phyloP scores from a whole-genome alignment of 2,888 invertebrate genomes.

The Synanthedon myopaeformis region DNA sequence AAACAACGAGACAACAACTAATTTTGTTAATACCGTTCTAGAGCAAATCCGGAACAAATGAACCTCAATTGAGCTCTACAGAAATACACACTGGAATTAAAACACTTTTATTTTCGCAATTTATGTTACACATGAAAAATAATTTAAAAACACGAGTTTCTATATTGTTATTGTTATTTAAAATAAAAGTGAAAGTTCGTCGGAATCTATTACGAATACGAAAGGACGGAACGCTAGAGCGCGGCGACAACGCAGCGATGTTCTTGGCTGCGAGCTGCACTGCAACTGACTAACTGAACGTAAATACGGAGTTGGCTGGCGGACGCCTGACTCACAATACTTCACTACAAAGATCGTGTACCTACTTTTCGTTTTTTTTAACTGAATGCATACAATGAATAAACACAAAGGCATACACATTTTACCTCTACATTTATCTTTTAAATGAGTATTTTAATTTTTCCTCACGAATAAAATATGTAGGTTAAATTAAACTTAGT shows the following conservation, averaged over 20 bases:
- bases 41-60: not conserved
- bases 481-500: no score
- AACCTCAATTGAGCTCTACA: not conserved
- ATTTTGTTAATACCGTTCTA: not conserved
- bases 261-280: not conserved
- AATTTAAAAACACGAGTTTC: not conserved
- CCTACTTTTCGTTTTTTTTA: no score
- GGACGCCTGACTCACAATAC: no score
- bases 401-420: no score
- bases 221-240: not conserved
- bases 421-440: no score
- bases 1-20: not conserved
- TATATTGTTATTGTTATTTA: not conserved
- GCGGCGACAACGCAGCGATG: not conserved
- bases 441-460: no score
- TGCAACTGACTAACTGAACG: not conserved
- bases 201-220: not conserved
- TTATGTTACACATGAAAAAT: not conserved
- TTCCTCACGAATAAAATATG: no score
- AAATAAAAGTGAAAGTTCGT: constrained; percentile 23
- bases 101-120: not conserved
- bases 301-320: not conserved
- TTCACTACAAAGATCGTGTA: no score
- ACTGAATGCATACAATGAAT: no score
- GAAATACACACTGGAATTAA: not conserved